A percentile compares a stretch with the other conserved stretches of the same genome.
phyloP scores from a whole-genome alignment of 2,113 vertebrate genomes.

The Hippocampus guttulatus region DNA sequence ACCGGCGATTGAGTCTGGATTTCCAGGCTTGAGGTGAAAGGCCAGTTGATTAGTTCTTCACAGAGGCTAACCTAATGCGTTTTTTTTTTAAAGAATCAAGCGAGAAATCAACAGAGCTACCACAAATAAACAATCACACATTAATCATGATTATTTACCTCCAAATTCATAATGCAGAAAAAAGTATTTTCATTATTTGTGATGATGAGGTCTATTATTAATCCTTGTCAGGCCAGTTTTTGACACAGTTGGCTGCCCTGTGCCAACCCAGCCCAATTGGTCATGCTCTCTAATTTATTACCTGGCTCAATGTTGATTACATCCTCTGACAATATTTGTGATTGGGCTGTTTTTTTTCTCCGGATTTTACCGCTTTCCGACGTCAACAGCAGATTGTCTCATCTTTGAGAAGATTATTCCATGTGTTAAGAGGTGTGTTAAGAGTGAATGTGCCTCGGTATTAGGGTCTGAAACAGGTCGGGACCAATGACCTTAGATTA shows the following conservation, averaged over 20 bases:
- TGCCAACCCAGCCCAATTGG: constrained; percentile 27
- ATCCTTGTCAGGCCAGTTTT: constrained; percentile 38
- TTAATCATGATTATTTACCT: constrained; percentile 45
- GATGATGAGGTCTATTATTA: constrained; percentile 46
- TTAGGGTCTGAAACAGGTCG: no score
- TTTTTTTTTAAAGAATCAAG: not conserved
- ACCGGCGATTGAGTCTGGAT: no score
- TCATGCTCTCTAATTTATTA: constrained; percentile 21
- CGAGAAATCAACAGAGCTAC: constrained; percentile 1
- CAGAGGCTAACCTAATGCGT: not conserved
- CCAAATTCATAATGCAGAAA: constrained; percentile 11
- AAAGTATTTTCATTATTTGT: constrained; percentile 44
- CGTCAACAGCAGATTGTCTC: no score
- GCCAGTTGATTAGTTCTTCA: not conserved
- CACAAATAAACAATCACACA: not conserved
- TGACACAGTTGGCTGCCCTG: constrained; percentile 36
- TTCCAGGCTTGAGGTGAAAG: not conserved
- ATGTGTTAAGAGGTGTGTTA: no score
- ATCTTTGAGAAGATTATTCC: no score
- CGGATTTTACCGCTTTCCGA: no score
- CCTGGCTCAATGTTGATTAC: not conserved
- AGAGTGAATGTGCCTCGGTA: no score
- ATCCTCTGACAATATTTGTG: no score
- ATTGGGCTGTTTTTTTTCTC: no score
- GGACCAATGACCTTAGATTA: no score